phyloP scores from a whole-genome alignment of 2,113 vertebrate genomes.

The Eupsittula cactorum region DNA sequence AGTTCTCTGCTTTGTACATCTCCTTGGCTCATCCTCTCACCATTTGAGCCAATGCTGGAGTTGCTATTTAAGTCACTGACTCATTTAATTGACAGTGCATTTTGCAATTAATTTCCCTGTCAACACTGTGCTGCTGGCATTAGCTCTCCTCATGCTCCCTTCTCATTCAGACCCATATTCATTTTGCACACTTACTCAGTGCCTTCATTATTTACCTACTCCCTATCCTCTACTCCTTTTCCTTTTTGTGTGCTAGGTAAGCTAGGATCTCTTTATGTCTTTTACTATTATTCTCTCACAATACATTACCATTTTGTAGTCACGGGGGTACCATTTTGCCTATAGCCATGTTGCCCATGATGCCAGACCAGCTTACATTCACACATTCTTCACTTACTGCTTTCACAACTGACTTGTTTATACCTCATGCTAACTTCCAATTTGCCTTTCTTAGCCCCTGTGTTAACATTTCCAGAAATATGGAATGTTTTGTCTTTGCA shows the following conservation, averaged over 20 bases:
- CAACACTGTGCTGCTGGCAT: background rate
- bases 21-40: background rate
- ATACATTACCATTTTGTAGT: background rate
- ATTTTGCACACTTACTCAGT: background rate
- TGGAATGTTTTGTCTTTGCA: background rate
- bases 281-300: background rate
- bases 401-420: background rate
- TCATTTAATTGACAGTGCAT: background rate
- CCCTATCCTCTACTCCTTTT: background rate
- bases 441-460: background rate
- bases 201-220: background rate
- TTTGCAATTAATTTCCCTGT: background rate
- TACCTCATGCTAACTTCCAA: background rate
- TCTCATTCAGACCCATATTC: background rate
- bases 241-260: background rate
- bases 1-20: background rate
- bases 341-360: background rate
- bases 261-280: background rate
- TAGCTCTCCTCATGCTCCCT: background rate
- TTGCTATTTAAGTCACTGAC: background rate
- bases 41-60: background rate
- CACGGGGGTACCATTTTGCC: background rate
- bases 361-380: background rate
- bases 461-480: background rate
- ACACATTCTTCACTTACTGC: background rate